A percentile compares a stretch with the other conserved stretches of the same genome.
Conservation (phyloP, 1,140 invertebrate genomes). For the Lepidurus apus region DNA sequence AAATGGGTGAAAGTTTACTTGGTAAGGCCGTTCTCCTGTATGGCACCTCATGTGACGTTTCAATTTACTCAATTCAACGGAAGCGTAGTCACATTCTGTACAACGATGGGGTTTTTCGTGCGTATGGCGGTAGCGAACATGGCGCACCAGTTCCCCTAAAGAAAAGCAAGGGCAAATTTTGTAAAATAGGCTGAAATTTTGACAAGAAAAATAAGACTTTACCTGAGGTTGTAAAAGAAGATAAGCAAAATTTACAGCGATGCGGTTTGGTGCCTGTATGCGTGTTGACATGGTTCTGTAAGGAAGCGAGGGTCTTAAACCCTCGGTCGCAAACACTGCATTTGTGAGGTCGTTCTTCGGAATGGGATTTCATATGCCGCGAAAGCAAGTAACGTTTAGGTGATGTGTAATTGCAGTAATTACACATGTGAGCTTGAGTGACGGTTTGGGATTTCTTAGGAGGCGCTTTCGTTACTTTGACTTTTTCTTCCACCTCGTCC, state of each 20-base stretch:
- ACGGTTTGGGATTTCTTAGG: conserved; percentile 64
- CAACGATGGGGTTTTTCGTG: conserved; percentile 95
- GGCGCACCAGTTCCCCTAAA: conserved; percentile 81
- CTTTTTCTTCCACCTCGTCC: conserved; percentile 61
- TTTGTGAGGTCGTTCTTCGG: conserved; percentile 88
- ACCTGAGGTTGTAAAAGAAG: conserved; percentile 90
- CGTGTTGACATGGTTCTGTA: conserved; percentile 94
- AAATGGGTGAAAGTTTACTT: conserved; percentile 47
- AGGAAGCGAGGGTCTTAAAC: conserved; percentile 87
- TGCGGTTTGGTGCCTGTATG: conserved; percentile 94
- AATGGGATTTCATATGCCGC: conserved; percentile 92
- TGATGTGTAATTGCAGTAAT: conserved; percentile 84
- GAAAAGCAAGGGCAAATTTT: conserved; percentile 25
- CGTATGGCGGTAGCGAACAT: conserved; percentile 86
- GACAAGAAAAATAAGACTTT: conserved; percentile 35
- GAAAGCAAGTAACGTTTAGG: conserved; percentile 82
- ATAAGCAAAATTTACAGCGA: conserved; percentile 86
- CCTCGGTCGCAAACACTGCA: conserved; percentile 90
- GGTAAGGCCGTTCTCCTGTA: conserved; percentile 76
- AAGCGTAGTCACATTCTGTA: conserved; percentile 88
- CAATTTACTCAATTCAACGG: conserved; percentile 87
- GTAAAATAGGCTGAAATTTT: neutral
- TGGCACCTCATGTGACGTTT: conserved; percentile 90
- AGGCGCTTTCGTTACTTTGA: conserved; percentile 55
- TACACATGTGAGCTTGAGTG: conserved; percentile 71